Evolutionary conservation across 1,140 invertebrate genomes (phyloP), one percentile per base, ranked within the genome.

Genomic region (Pristionchus pacificus): DNA sequence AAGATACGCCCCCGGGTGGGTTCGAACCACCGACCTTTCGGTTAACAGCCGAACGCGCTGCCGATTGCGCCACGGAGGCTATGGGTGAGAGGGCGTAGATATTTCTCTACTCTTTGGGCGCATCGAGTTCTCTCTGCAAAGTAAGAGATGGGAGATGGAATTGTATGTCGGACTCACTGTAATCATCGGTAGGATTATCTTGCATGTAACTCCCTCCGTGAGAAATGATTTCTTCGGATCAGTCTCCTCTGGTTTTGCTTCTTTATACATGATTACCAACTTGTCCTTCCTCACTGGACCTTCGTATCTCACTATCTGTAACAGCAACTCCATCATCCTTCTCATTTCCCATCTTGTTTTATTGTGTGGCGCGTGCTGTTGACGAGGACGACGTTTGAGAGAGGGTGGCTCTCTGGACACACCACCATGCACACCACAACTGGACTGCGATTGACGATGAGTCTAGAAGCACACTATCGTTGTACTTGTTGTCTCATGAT

Each of bases 1-100:
- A 68, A 30, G 0, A 49, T 72, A 68, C 79, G 77, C 79, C 80
- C 79, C 75, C 77, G 79, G 79, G 79, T 80, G 79, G 79, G 76
- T 75, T 80, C 72, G 79, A 80, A 80, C 79, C 79, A 80, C 81
- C 81, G 81, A 78, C 80, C 77, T 80, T 79, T 82, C 80, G 78
- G 78, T 80, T 80, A 80, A 80, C 78, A 80, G 78, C 78, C 78
- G 78, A 80, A 80, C 78, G 78, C 78, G 78, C 78, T 79, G 70
- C 70, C 63, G 64, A 71, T 71, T 71, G 70, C 70, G 63, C 70
- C 70, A 71, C 70, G 70, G 70, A 71, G 65, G 70, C 70, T n/a
- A n/a, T n/a, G n/a, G n/a, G n/a, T n/a, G n/a, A n/a, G n/a, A n/a
- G n/a, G n/a, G n/a, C n/a, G n/a, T n/a, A n/a, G n/a, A n/a, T n/a